Evolutionary conservation across 2,888 invertebrate genomes (phyloP), one percentile per base, ranked within the genome.

Genomic region (Allophyes oxyacanthae): DNA sequence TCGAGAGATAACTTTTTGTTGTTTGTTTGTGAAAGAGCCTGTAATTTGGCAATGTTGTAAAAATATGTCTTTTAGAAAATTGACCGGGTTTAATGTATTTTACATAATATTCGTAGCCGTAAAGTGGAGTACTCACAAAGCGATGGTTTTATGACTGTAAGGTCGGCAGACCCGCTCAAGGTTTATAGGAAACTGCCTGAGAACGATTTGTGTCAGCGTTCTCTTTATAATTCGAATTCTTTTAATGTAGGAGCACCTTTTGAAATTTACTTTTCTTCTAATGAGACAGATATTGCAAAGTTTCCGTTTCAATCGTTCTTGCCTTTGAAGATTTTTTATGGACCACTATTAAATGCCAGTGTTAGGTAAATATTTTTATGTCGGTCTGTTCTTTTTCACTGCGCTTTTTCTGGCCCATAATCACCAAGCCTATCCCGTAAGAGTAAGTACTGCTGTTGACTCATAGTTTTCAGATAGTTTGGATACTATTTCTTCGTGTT

Each of bases 81-180:
- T 69, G 67, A 48, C 50, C 25, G 26, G 37, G 40, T 55, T 11
- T 62, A 69, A 57, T 64, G 42, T 62, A 56, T 69, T 68, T 72
- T 69, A 54, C 65, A 68, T 76, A 75, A 76, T 73, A 76, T 75
- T 75, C 70, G 56, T 64, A 65, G 67, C 57, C 63, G 63, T 81
- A 67, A 80, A 79, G 59, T 55, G 52, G 57, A 77, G 67, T 65
- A 67, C 60, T 78, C 64, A 74, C 77, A 77, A 79, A 79, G 75
- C 71, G 71, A 75, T 62, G 63, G 68, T 75, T 78, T 76, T 74
- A 76, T 65, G 77, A 65, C 62, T 46, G 45, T 80, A 80, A 84
- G 82, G 85, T 85, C 85, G 77, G 75, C 77, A 84, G 56, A 79
- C 85, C 76, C 65, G 69, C 76, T 82, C 86, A 86, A 87, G 85